Conservation (phyloP, 2,113 vertebrate genomes). For the Scomber colias region DNA sequence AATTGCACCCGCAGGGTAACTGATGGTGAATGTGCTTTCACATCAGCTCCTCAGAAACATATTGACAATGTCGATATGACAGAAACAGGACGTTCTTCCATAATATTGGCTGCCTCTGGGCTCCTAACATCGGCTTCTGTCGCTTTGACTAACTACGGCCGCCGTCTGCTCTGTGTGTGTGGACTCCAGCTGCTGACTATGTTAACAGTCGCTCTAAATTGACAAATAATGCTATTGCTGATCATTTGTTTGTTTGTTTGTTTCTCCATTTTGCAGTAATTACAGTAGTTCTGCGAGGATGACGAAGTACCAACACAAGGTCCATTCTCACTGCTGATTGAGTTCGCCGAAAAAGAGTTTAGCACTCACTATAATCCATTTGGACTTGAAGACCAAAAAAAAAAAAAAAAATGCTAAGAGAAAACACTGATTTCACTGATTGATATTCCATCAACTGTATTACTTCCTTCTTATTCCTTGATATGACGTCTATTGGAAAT, state of each 20-base stretch:
- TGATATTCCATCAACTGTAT: slow-evolving; percentile 1
- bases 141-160: slow-evolving; percentile 67
- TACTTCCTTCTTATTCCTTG: slow-evolving; percentile 16
- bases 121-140: slow-evolving; percentile 52
- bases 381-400: slow-evolving; percentile 38
- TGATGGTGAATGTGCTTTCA: slow-evolving; percentile 38
- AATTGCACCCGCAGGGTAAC: slow-evolving; percentile 58
- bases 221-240: slow-evolving; percentile 79
- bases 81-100: neutral
- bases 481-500: slow-evolving; percentile 23
- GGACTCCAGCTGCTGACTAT: slow-evolving; percentile 41
- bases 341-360: slow-evolving; percentile 77
- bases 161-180: slow-evolving; percentile 54
- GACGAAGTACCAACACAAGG: slow-evolving; percentile 79
- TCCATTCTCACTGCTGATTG: slow-evolving; percentile 85
- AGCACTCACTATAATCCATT: slow-evolving; percentile 47
- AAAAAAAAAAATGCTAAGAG: slow-evolving; percentile 1
- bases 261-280: slow-evolving; percentile 91
- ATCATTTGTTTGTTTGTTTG: slow-evolving; percentile 82
- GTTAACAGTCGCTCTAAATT: slow-evolving; percentile 39
- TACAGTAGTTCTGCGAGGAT: slow-evolving; percentile 87
- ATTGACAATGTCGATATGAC: neutral
- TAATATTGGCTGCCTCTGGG: slow-evolving; percentile 8
- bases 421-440: slow-evolving; percentile 46
- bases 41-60: neutral